Percentiles rank a stretch among this genome's conserved stretches.
phyloP scores from a whole-genome alignment of 2,797 vertebrate species.

The Eutrigla gurnardus region DNA sequence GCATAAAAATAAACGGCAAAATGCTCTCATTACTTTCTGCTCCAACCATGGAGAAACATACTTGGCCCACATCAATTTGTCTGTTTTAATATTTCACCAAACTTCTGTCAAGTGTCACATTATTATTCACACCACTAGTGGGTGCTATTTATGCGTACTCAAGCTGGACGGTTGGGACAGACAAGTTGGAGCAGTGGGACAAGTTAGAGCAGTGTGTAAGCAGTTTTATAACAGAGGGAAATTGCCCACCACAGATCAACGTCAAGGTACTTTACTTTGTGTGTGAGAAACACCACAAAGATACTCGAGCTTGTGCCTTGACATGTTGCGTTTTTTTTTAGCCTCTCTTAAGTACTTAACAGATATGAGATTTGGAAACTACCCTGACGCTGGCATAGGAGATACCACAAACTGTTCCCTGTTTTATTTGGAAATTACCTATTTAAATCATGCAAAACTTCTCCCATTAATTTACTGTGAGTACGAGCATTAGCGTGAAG shows the following conservation, averaged over 20 bases:
- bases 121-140: constrained; percentile 55
- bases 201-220: not conserved
- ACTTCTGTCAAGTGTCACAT: not conserved
- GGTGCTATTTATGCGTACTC: constrained; percentile 35
- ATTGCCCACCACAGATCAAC: not conserved
- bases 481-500: constrained; percentile 25
- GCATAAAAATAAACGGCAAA: not conserved
- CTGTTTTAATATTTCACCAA: not conserved
- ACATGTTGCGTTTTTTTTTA: not conserved
- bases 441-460: constrained; percentile 29
- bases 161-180: constrained; percentile 9
- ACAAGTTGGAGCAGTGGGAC: not conserved
- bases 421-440: constrained; percentile 11
- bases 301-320: not conserved
- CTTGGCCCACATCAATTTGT: not conserved
- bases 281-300: not conserved
- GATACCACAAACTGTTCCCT: not conserved
- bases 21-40: not conserved
- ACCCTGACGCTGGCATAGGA: not conserved
- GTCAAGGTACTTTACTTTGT: constrained; percentile 2
- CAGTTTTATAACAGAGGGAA: not conserved
- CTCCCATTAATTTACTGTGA: constrained; percentile 23
- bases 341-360: constrained; percentile 7
- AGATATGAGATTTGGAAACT: not conserved
- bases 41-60: not conserved